These are phyloP conservation scores for Matsumurasca onukii DNA, from an alignment of 1,140 invertebrate species.

Conservation along the genomic window DNA sequence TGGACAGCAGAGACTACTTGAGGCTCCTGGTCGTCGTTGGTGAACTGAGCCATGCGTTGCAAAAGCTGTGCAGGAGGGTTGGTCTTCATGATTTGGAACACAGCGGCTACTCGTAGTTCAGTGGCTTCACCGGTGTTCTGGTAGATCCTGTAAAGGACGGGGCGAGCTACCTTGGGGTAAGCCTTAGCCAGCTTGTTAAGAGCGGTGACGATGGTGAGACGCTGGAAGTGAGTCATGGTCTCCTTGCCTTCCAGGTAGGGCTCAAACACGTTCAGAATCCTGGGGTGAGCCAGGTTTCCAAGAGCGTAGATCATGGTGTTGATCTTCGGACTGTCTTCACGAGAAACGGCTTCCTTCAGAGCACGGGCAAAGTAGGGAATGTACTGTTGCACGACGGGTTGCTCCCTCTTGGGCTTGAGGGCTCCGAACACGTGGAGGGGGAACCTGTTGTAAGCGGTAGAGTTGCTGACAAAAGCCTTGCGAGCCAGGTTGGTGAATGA, in stretches of 20 bases:
- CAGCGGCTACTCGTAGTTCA: slow-evolving; percentile 63
- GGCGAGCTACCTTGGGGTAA: slow-evolving; percentile 53
- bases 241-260: slow-evolving; percentile 64
- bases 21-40: slow-evolving; percentile 58
- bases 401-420: slow-evolving; percentile 50
- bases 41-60: slow-evolving; percentile 65
- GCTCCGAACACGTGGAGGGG: slow-evolving; percentile 61
- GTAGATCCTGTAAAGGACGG: slow-evolving; percentile 65
- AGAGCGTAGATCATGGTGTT: slow-evolving; percentile 62
- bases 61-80: slow-evolving; percentile 62
- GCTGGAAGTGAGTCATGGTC: slow-evolving; percentile 56
- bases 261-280: slow-evolving; percentile 58
- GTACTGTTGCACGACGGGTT: slow-evolving; percentile 54
- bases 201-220: slow-evolving; percentile 59
- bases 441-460: slow-evolving; percentile 57
- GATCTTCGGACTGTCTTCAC: slow-evolving; percentile 54
- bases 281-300: slow-evolving; percentile 59
- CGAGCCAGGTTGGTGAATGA: slow-evolving; percentile 59
- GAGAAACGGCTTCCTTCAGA: slow-evolving; percentile 54
- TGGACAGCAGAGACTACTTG: slow-evolving; percentile 63
- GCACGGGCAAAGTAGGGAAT: slow-evolving; percentile 58
- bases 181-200: slow-evolving; percentile 52
- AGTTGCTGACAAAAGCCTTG: slow-evolving; percentile 56
- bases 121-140: slow-evolving; percentile 61
- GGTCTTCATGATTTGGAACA: slow-evolving; percentile 56